Conservation (phyloP, 2,888 invertebrate genomes). For the Agrochola macilenta region DNA sequence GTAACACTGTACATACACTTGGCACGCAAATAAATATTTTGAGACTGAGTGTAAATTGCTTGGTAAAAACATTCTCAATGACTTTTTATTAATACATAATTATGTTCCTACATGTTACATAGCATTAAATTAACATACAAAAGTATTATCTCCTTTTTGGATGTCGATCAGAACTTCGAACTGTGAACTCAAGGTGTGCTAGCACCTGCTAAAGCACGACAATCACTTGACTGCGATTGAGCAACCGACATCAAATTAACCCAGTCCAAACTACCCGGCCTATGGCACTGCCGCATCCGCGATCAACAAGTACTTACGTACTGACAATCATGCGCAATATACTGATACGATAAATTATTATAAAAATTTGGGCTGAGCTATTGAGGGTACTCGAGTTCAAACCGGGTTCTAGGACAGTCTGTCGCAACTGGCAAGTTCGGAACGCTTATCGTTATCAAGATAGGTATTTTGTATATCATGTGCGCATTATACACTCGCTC, state of each 20-base stretch:
- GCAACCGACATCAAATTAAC: slow-evolving; percentile 35
- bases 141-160: not conserved
- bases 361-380: slow-evolving; percentile 77
- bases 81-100: no score
- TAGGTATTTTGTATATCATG: slow-evolving; percentile 78
- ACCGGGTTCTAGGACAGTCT: slow-evolving; percentile 86
- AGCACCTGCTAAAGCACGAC: slow-evolving; percentile 36
- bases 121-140: slow-evolving; percentile 1
- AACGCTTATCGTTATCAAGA: slow-evolving; percentile 75
- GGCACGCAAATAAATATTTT: not conserved
- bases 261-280: slow-evolving; percentile 30
- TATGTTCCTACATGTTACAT: not conserved
- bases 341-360: slow-evolving; percentile 71
- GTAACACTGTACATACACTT: slow-evolving; percentile 6
- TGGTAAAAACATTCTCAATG: not conserved
- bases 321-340: slow-evolving; percentile 60
- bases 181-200: slow-evolving; percentile 28
- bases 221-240: slow-evolving; percentile 37
- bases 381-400: slow-evolving; percentile 87
- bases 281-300: slow-evolving; percentile 43
- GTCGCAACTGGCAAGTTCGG: slow-evolving; percentile 84
- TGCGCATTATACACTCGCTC: slow-evolving; percentile 73
- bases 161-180: slow-evolving; percentile 17
- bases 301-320: slow-evolving; percentile 35
- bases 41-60: not conserved